Evolutionary conservation across 2,888 invertebrate genomes (phyloP).

Genomic region (Drosophila kuntzei): DNA sequence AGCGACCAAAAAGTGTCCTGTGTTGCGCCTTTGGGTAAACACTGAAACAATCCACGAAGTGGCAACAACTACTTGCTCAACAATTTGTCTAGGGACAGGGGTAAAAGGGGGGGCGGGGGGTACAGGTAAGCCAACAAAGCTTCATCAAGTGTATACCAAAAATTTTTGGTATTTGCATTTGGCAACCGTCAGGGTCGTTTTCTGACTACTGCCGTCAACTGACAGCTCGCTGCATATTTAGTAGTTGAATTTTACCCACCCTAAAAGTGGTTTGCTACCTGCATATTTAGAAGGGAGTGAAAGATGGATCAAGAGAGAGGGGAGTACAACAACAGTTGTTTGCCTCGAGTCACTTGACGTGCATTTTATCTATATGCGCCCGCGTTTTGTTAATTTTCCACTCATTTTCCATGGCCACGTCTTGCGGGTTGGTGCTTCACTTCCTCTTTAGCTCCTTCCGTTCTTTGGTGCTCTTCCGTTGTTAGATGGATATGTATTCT

Average conservation of each 20-base stretch:
- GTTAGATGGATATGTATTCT: conserved; percentile 36
- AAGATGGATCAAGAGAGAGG: background rate
- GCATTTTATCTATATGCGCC: conserved; percentile 64
- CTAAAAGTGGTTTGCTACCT: conserved; percentile 4
- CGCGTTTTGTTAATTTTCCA: conserved; percentile 76
- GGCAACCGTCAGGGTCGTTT: conserved; percentile 59
- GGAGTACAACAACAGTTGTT: conserved; percentile 1
- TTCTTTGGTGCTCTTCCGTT: background rate
- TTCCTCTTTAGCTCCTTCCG: conserved; percentile 32
- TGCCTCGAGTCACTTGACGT: conserved; percentile 47
- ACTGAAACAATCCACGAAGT: conserved; percentile 34
- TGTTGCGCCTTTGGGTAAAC: conserved; percentile 54
- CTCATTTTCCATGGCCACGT: conserved; percentile 64
- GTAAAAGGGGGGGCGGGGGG: background rate
- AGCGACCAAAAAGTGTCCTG: conserved; percentile 28
- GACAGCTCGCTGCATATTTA: conserved; percentile 58
- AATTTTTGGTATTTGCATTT: conserved; percentile 72
- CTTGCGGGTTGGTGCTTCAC: background rate
- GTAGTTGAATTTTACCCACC: background rate
- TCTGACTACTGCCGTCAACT: conserved; percentile 29
- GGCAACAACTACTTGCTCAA: conserved; percentile 47
- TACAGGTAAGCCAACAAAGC: conserved; percentile 42
- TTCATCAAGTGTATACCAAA: conserved; percentile 56
- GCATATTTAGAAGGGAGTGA: conserved; percentile 21
- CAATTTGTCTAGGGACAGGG: conserved; percentile 39